Conservation (phyloP, 1,140 invertebrate species). For the Drosophila paulistorum region DNA sequence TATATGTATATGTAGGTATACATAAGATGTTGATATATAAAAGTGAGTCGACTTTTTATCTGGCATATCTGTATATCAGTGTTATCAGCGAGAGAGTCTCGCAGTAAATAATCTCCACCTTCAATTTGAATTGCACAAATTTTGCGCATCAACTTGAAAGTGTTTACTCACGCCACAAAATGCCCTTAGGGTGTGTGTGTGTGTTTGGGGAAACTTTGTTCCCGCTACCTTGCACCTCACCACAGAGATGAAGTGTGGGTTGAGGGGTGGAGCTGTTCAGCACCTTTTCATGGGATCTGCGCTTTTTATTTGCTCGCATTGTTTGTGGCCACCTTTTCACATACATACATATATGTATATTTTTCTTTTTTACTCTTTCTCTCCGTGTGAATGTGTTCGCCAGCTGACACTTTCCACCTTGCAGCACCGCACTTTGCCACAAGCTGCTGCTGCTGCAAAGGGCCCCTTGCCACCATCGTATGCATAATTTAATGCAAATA, state of each 20-base stretch:
- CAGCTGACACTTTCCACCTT: slow-evolving; percentile 66
- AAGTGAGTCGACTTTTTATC: slow-evolving; percentile 4
- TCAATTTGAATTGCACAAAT: slow-evolving; percentile 75
- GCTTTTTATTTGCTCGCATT: slow-evolving; percentile 69
- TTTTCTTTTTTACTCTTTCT: background rate
- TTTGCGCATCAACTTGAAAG: slow-evolving; percentile 48
- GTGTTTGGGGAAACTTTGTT: background rate
- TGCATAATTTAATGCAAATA: slow-evolving; percentile 82
- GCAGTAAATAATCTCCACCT: slow-evolving; percentile 36
- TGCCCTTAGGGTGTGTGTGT: slow-evolving; percentile 3
- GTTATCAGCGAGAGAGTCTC: slow-evolving; percentile 31
- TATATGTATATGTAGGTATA: background rate
- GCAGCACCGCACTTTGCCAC: background rate
- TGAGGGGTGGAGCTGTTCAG: slow-evolving; percentile 18
- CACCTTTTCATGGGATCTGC: slow-evolving; percentile 70
- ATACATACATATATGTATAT: background rate
- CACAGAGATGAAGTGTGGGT: background rate
- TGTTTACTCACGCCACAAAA: slow-evolving; percentile 27
- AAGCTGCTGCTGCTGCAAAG: slow-evolving; percentile 21
- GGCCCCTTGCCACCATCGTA: slow-evolving; percentile 31
- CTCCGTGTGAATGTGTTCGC: slow-evolving; percentile 66
- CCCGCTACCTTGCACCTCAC: slow-evolving; percentile 5
- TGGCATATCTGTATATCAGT: slow-evolving; percentile 14
- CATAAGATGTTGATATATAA: background rate
- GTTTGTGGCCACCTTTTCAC: slow-evolving; percentile 49